Evolutionary conservation across 2,888 invertebrate genomes (phyloP).

Genomic region (Folsomia manolachei): DNA sequence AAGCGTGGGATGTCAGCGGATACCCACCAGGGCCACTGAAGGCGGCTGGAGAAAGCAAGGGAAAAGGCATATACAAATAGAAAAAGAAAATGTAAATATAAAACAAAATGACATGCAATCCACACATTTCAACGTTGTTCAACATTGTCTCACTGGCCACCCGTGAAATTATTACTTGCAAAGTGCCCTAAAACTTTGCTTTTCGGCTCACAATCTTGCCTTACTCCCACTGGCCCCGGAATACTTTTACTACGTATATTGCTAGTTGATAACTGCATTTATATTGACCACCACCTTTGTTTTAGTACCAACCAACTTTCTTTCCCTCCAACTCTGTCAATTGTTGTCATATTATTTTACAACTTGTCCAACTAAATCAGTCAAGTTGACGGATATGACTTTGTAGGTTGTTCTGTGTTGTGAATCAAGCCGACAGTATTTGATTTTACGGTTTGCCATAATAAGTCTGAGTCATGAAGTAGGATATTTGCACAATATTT

Average conservation of each 20-base stretch:
- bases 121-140: too few relatives aligned
- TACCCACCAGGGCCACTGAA: too few relatives aligned
- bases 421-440: not conserved
- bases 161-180: constrained; percentile 29
- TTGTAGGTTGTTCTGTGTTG: not conserved
- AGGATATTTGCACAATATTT: not conserved
- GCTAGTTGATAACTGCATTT: not conserved
- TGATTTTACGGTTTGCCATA: not conserved
- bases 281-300: not conserved
- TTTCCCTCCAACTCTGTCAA: constrained; percentile 13
- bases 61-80: not conserved
- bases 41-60: not conserved
- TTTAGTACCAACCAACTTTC: constrained; percentile 9
- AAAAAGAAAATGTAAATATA: not conserved
- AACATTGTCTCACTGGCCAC: constrained; percentile 36
- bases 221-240: not conserved
- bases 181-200: constrained; percentile 3
- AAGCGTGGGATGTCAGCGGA: too few relatives aligned
- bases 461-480: not conserved
- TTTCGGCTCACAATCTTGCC: not conserved
- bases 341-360: not conserved
- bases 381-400: not conserved
- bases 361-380: not conserved
- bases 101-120: constrained; percentile 40
- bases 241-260: constrained; percentile 20